phyloP scores from a whole-genome alignment of 2,888 invertebrate genomes.

The Syritta pipiens region DNA sequence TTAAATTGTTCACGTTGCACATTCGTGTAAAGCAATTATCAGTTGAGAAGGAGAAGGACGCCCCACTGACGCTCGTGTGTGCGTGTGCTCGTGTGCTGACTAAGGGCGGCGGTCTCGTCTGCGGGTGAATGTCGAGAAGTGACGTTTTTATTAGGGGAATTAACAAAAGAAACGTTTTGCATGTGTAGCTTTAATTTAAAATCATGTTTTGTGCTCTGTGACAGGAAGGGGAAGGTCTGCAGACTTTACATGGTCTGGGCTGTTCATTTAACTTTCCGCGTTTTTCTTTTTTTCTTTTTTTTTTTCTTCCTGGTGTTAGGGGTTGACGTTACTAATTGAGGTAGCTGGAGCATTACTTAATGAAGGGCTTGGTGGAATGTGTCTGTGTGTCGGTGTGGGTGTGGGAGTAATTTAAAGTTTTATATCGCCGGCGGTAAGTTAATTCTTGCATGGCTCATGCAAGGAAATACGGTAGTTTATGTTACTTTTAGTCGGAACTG shows the following conservation, averaged over 20 bases:
- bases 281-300: not conserved
- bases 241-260: not conserved
- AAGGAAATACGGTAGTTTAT: too few species aligned
- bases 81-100: not conserved
- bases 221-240: not conserved
- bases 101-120: too few species aligned
- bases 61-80: too few species aligned
- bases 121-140: conserved; percentile 12
- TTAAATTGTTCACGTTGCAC: conserved; percentile 62
- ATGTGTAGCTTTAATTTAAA: conserved; percentile 35
- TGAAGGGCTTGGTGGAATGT: not conserved
- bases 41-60: not conserved
- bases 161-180: conserved; percentile 34
- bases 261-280: conserved; percentile 9
- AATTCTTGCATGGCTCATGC: not conserved
- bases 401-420: not conserved
- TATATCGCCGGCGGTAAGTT: not conserved
- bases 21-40: conserved; percentile 52
- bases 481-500: too few species aligned
- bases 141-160: conserved; percentile 48
- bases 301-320: not conserved
- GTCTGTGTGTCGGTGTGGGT: not conserved
- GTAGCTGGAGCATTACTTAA: not conserved
- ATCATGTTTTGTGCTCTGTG: not conserved
- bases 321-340: not conserved